Percentiles rank a stretch among this genome's conserved stretches.
phyloP scores from a whole-genome alignment of 2,888 invertebrate species.

The Eretmocerus hayati region DNA sequence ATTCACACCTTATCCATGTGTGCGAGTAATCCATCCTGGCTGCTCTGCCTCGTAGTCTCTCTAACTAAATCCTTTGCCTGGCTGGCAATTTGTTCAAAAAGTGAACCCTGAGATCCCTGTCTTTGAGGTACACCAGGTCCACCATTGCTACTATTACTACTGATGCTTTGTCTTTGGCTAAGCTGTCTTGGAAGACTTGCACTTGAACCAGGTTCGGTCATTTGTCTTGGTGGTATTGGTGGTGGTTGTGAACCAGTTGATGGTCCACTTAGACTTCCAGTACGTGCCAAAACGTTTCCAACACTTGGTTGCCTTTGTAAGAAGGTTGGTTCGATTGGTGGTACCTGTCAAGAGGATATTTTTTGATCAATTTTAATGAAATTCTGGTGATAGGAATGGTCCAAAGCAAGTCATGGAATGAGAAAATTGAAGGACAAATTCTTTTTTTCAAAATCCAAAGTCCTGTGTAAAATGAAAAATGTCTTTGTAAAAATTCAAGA shows the following conservation, averaged over 20 bases:
- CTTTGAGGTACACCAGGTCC: conserved; percentile 41
- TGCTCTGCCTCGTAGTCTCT: conserved; percentile 81
- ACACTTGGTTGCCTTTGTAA: conserved; percentile 57
- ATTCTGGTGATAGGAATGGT: too few species aligned
- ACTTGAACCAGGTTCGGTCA: conserved; percentile 22
- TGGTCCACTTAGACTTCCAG: conserved; percentile 57
- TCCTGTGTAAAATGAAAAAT: too few species aligned
- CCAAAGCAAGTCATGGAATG: too few species aligned
- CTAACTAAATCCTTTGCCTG: conserved; percentile 85
- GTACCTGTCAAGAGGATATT: too few species aligned
- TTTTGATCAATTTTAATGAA: too few species aligned
- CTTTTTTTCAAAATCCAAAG: too few species aligned
- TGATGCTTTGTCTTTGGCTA: conserved; percentile 30
- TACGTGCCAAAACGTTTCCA: conserved; percentile 56
- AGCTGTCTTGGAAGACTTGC: conserved; percentile 29
- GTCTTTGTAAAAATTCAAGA: too few species aligned
- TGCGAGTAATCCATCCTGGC: conserved; percentile 79
- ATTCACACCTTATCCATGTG: conserved; percentile 78
- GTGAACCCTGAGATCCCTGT: conserved; percentile 75
- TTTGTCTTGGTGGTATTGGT: conserved; percentile 33
- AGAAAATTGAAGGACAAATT: too few species aligned
- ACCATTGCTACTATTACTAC: conserved; percentile 26
- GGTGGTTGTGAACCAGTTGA: conserved; percentile 21
- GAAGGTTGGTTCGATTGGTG: conserved; percentile 51
- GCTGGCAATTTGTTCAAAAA: conserved; percentile 79